A percentile compares a stretch with the other conserved stretches of the same genome.
These are phyloP conservation scores for Eilema sororculum DNA, from an alignment of 2,888 invertebrate genomes.

Conservation along the genomic window DNA sequence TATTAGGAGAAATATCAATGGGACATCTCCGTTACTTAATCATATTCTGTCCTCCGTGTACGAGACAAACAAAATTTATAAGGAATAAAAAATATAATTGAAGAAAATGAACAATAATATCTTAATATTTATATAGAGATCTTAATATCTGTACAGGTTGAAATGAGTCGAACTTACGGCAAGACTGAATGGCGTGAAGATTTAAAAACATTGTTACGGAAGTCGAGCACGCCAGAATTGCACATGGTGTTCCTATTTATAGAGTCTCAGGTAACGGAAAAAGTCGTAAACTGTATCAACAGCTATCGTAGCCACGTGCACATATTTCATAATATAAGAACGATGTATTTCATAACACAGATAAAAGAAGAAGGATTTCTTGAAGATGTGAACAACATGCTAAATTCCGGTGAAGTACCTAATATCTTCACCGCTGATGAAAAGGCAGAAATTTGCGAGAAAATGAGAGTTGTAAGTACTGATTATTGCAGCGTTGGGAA, in stretches of 20 bases:
- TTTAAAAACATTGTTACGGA: conserved; percentile 92
- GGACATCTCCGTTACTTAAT: too few relatives aligned
- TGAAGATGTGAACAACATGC: conserved; percentile 96
- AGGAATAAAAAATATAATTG: background rate
- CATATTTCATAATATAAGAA: background rate
- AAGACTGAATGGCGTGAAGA: conserved; percentile 96
- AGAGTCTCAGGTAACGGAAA: conserved; percentile 91
- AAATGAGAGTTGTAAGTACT: conserved; percentile 91
- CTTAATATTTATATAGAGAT: background rate
- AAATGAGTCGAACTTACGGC: conserved; percentile 95
- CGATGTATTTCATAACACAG: conserved; percentile 67
- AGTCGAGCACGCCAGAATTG: conserved; percentile 93
- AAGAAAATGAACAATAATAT: background rate
- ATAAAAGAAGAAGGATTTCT: conserved; percentile 97
- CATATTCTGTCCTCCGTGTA: too few relatives aligned
- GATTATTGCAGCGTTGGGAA: too few relatives aligned
- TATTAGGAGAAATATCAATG: too few relatives aligned
- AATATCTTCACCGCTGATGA: conserved; percentile 95
- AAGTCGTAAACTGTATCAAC: background rate
- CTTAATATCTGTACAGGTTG: conserved; percentile 88
- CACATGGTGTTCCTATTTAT: conserved; percentile 96
- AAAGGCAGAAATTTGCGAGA: conserved; percentile 96
- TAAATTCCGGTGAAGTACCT: conserved; percentile 97
- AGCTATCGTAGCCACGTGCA: background rate
- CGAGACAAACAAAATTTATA: too few relatives aligned